Evolutionary conservation across 2,888 invertebrate genomes (phyloP), one percentile per base, ranked within the genome.

Genomic region (Mesoligia furuncula): DNA sequence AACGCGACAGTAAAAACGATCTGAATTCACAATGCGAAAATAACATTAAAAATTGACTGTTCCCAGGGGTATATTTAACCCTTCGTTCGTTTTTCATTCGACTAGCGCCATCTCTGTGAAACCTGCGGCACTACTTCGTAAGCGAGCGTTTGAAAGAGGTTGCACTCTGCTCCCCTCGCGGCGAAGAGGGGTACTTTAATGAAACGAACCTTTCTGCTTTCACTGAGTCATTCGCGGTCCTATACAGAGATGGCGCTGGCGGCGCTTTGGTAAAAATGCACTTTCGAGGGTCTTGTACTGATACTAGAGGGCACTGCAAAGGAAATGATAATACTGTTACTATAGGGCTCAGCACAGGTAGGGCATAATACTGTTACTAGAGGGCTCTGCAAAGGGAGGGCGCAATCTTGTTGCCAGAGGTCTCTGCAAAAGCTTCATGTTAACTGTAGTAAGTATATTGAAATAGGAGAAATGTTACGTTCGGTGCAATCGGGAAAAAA

Each of bases 51-150:
- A 15, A 62, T 39, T 11, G 2, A 2, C 6, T 9, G 0, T 15
- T 1, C 9, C 11, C 11, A 31, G 6, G 20, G 8, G 0, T 13
- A 42, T 15, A 1, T 2, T 13, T 0, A 17, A n/a, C 0, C 9
- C 64, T 6, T n/a, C 2, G 45, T 83, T 73, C 1, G 8, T 39
- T 75, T 85, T 80, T 79, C 11, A 24, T 48, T 15, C 54, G 48
- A 81, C 70, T 78, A 85, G 87, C 87, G 87, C 87, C 87, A 88
- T 88, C 87, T 87, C 75, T 88, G 71, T 42, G 15, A 72, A 76
- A 66, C 54, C 0, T 11, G 17, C 0, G 15, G 82, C 77, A 87
- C 62, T 73, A 61, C 67, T 67, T 61, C 0, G 74, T n/a, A 48
- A 77, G 62, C 64, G 36, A n/a, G 54, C 48, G 31, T 39, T 57